Evolutionary conservation across 2,797 vertebrate species (phyloP).

Genomic region (Pipistrellus pygmaeus): DNA sequence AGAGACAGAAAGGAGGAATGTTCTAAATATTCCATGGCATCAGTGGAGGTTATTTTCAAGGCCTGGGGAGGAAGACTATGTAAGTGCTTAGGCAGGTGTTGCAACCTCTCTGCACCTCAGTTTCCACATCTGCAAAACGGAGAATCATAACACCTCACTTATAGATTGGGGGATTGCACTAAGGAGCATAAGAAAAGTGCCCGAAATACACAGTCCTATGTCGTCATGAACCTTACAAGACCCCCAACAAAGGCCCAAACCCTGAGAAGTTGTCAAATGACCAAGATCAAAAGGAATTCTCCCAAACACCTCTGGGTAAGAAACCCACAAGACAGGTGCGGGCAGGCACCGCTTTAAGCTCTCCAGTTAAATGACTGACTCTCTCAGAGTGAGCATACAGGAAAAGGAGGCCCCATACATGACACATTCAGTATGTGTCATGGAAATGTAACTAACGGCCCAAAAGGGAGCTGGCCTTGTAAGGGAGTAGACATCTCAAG

Average conservation of each 20-base stretch:
- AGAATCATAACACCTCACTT: neutral
- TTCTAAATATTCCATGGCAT: neutral
- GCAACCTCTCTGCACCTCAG: neutral
- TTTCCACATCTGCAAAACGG: conserved; percentile 9
- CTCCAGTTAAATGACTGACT: neutral
- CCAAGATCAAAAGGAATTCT: neutral
- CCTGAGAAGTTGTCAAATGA: neutral
- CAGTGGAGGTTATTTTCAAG: neutral
- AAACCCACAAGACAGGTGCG: neutral
- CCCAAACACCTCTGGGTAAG: neutral
- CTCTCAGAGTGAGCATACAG: neutral
- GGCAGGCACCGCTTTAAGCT: neutral
- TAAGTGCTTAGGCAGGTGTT: neutral
- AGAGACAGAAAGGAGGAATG: neutral
- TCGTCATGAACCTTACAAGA: neutral
- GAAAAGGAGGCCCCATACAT: neutral
- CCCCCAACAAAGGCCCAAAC: neutral
- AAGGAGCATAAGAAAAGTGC: neutral
- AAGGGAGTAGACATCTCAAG: neutral
- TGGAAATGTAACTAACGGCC: neutral
- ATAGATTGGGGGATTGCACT: neutral
- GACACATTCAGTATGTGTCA: neutral
- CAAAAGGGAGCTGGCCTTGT: neutral
- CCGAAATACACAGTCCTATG: neutral
- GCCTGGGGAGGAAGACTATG: neutral